Evolutionary conservation across 2,888 invertebrate genomes (phyloP), one percentile per base, ranked within the genome.

Genomic region (Bursaphelenchus okinawaensis): DNA sequence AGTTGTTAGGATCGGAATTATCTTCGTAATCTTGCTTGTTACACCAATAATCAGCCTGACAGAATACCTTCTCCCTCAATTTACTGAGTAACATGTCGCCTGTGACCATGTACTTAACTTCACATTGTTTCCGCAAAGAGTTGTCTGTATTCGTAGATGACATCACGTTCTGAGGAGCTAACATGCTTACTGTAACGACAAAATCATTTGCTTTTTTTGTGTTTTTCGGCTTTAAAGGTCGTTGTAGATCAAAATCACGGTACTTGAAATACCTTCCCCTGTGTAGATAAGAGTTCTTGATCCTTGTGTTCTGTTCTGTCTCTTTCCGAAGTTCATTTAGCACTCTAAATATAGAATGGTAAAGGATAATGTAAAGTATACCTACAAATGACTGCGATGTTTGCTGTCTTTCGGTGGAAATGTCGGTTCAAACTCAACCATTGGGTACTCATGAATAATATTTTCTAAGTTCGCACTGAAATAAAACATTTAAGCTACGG

Each of bases 1-100:
- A 74, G n/a, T 52, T 55, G 50, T 54, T 28, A 27, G 62, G 52
- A 26, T 73, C 68, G n/a, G 60, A 56, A 1, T 66, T 64, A 26
- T 60, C 63, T 27, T 74, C 68, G 55, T 29, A 56, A 55, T 72
- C 72, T 22, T 75, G 85, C 50, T 83, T 83, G n/a, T 83, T 76
- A 9, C 84, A 76, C 7, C 83, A 77, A 23, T 83, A 78, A 83
- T 92, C 91, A 71, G 89, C 88, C 57, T 88, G 83, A 82, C 93
- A 93, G 20, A 86, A 84, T 70, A 93, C 88, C 72, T 87, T 87
- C 79, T 91, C 91, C 2, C 90, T 86, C 50, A 93, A 84, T 55
- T 88, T 87, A n/a, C 87, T 85, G 69, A 93, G 85, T 24, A 85
- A 86, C 82, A 90, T 89, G 20, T 85, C 84, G 0, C 90, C 89